These are phyloP conservation scores for Drosophila pseudoananassae DNA, from an alignment of 1,140 invertebrate species.

Conservation along the genomic window DNA sequence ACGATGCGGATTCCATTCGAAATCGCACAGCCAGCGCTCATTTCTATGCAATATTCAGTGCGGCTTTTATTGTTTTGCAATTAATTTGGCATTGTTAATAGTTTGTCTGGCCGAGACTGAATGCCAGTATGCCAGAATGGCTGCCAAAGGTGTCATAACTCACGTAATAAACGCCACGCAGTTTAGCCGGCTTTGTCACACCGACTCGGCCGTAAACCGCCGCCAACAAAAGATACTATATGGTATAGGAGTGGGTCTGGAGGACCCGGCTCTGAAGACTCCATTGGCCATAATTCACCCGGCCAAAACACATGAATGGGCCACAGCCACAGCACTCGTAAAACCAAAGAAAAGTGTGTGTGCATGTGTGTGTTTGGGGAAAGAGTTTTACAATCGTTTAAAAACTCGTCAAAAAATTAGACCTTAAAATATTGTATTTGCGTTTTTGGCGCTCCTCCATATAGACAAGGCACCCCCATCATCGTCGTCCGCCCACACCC, in stretches of 20 bases:
- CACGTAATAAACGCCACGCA: conserved; percentile 70
- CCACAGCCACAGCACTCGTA: conserved; percentile 66
- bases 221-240: conserved; percentile 46
- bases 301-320: conserved; percentile 70
- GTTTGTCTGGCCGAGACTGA: conserved; percentile 34
- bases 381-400: conserved; percentile 83
- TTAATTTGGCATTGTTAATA: conserved; percentile 74
- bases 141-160: conserved; percentile 69
- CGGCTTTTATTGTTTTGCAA: conserved; percentile 69
- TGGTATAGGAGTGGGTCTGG: neutral
- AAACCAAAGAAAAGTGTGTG: conserved; percentile 47
- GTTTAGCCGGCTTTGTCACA: conserved; percentile 66
- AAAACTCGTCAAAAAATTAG: conserved; percentile 84
- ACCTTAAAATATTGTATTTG: conserved; percentile 82
- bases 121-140: conserved; percentile 23
- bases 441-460: conserved; percentile 36
- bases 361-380: conserved; percentile 47
- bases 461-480: conserved; percentile 41
- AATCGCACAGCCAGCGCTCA: conserved; percentile 18
- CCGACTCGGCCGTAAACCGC: conserved; percentile 45
- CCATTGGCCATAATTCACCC: conserved; percentile 73
- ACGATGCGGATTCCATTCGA: conserved; percentile 49
- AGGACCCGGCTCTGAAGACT: conserved; percentile 19
- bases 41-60: conserved; percentile 69
- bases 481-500: conserved; percentile 8